phyloP scores from a whole-genome alignment of 2,888 invertebrate genomes.

The Rhingia campestris region DNA sequence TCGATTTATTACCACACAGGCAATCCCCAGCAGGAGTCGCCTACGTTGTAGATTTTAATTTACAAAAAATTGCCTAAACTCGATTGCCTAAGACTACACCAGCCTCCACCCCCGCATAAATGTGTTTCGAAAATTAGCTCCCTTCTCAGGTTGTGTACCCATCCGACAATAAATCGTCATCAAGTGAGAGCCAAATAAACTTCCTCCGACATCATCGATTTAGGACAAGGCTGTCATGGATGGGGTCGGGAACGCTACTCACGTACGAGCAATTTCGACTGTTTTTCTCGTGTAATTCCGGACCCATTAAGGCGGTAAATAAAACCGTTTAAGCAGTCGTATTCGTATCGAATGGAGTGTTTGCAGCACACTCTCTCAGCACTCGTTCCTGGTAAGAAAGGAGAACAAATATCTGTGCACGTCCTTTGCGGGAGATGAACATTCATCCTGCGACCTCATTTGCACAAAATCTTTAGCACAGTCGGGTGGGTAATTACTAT shows the following conservation, averaged over 20 bases:
- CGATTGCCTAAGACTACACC: constrained; percentile 31
- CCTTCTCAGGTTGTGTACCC: constrained; percentile 48
- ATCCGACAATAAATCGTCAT: constrained; percentile 66
- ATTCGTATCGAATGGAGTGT: constrained; percentile 17
- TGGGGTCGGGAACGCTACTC: constrained; percentile 37
- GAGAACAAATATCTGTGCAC: background rate
- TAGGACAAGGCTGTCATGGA: constrained; percentile 31
- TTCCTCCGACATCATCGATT: constrained; percentile 41
- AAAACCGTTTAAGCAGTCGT: constrained; percentile 68
- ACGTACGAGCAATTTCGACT: constrained; percentile 67
- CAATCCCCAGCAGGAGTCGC: constrained; percentile 29
- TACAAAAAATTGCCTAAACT: constrained; percentile 18
- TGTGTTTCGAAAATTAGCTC: constrained; percentile 56
- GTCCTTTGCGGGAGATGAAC: background rate
- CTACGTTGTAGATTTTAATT: constrained; percentile 34
- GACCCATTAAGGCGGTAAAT: constrained; percentile 70
- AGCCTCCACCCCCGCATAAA: background rate
- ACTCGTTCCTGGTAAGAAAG: background rate
- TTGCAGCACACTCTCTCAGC: constrained; percentile 20
- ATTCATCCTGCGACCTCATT: constrained; percentile 43
- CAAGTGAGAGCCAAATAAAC: constrained; percentile 45
- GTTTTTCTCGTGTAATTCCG: constrained; percentile 59
- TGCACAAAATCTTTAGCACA: constrained; percentile 46
- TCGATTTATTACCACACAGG: constrained; percentile 49
- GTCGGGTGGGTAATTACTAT: constrained; percentile 55